Percentiles rank a stretch among this genome's conserved stretches.
Evolutionary conservation across 2,113 vertebrate species (phyloP).

Genomic region (Cyrtonyx montezumae): DNA sequence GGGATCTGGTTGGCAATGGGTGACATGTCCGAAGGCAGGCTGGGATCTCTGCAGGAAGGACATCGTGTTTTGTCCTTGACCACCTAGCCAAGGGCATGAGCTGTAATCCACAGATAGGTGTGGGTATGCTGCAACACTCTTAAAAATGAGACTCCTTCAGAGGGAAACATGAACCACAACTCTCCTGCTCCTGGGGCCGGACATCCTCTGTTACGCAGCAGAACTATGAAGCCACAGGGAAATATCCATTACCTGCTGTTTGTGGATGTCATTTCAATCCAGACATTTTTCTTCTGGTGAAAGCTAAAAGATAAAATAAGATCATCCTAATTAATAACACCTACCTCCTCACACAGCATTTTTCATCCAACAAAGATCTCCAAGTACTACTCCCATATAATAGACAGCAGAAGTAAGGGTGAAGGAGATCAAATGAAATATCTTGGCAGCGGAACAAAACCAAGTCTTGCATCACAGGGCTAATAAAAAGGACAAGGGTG

Average conservation of each 20-base stretch:
- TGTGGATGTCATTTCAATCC: not conserved
- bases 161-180: rapidly evolving
- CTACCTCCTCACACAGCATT: not conserved
- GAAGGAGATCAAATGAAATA: not conserved
- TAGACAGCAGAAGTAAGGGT: not conserved
- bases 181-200: not conserved
- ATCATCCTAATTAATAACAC: not conserved
- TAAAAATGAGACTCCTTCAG: not conserved
- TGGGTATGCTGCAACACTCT: not conserved
- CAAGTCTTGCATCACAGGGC: not conserved
- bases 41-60: not conserved
- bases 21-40: not conserved
- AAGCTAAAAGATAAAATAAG: slow-evolving; percentile 19
- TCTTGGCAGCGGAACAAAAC: not conserved
- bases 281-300: not conserved
- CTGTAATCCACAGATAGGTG: not conserved
- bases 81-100: not conserved
- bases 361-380: not conserved
- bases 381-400: not conserved
- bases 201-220: not conserved
- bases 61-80: not conserved
- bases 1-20: not conserved
- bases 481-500: not conserved
- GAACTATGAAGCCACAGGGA: not conserved
- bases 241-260: slow-evolving; percentile 2